Evolutionary conservation across 2,888 invertebrate species (phyloP).

Genomic region (Napeogenes sylphis): DNA sequence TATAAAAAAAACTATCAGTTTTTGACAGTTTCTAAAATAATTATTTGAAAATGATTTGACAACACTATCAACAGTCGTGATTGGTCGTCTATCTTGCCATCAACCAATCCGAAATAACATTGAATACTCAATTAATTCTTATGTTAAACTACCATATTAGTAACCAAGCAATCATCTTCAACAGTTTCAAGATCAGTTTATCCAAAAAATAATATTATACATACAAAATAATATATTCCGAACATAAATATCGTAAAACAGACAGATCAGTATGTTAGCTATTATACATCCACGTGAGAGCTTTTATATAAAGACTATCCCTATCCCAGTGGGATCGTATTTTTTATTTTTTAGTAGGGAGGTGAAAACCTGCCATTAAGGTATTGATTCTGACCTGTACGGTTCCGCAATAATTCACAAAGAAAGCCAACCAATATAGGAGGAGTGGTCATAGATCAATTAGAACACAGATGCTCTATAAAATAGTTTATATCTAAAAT

Average conservation of each 20-base stretch:
- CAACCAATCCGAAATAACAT: too few relatives aligned
- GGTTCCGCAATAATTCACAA: conserved; percentile 73
- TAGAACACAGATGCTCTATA: background rate
- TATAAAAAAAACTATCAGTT: too few relatives aligned
- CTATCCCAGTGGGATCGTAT: conserved; percentile 42
- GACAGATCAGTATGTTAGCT: background rate
- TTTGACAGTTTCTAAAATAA: too few relatives aligned
- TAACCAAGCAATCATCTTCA: too few relatives aligned
- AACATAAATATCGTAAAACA: background rate
- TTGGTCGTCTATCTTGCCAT: too few relatives aligned
- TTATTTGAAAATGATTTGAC: too few relatives aligned
- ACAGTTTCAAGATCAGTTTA: too few relatives aligned
- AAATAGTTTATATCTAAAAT: background rate
- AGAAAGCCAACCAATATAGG: conserved; percentile 47
- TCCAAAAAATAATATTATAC: too few relatives aligned
- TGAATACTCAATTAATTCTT: too few relatives aligned
- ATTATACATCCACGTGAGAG: conserved; percentile 2
- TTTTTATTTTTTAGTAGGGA: conserved; percentile 63
- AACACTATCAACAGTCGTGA: too few relatives aligned
- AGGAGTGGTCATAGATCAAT: background rate
- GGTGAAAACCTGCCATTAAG: conserved; percentile 67
- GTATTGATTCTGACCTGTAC: conserved; percentile 61
- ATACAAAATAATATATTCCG: too few relatives aligned
- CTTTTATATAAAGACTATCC: conserved; percentile 21
- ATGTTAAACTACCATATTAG: too few relatives aligned